Percentiles rank a stretch among this genome's conserved stretches.
These are phyloP conservation scores for Halocynthia roretzi DNA, from an alignment of 23 tunicate species.

Conservation along the genomic window DNA sequence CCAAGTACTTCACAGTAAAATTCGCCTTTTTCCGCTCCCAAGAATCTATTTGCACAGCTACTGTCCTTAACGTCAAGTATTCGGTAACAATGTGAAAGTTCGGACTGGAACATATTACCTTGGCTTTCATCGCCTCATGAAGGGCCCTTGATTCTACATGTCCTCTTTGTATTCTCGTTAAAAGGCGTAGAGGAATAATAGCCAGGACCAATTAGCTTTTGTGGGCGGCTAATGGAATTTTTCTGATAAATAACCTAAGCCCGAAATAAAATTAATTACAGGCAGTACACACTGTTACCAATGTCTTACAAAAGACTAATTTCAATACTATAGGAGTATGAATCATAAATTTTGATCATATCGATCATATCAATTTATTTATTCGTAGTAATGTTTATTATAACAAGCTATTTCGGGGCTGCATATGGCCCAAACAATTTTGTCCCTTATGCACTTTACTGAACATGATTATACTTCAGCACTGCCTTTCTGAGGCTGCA, in stretches of 20 bases:
- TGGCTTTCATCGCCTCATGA: slow-evolving; percentile 16
- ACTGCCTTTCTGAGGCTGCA: no score
- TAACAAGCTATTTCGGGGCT: no score
- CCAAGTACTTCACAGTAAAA: no score
- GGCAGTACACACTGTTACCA: not conserved
- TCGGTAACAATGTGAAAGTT: slow-evolving; percentile 11
- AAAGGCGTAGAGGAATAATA: not conserved
- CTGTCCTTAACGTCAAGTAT: slow-evolving; percentile 24
- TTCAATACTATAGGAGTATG: not conserved
- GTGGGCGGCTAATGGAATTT: not conserved
- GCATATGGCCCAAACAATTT: no score
- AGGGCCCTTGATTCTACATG: slow-evolving; percentile 9
- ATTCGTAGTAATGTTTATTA: no score
- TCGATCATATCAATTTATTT: no score
- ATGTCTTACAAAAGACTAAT: not conserved
- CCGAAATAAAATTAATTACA: no score
- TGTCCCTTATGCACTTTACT: no score
- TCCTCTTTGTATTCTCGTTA: not conserved
- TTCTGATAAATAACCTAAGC: no score
- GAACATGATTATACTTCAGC: no score
- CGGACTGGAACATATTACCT: slow-evolving; percentile 5
- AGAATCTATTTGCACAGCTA: slow-evolving; percentile 13
- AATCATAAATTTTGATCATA: no score
- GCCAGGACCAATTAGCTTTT: slow-evolving; percentile 2
- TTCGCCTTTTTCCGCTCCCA: no score